Conservation (phyloP, 2,797 vertebrate species). For the Acanthiza pusilla region DNA sequence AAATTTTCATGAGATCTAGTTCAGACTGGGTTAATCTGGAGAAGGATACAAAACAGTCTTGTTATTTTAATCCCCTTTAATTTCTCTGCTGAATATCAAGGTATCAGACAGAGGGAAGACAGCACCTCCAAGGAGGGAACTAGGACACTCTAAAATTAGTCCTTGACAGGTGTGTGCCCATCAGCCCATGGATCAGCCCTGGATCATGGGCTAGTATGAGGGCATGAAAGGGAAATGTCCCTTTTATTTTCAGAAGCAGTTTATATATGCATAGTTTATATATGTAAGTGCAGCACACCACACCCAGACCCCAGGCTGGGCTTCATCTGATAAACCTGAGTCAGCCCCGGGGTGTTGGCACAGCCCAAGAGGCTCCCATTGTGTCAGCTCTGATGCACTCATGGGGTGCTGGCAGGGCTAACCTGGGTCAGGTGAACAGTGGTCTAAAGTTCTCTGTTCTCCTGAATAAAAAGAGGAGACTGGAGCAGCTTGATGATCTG, state of each 20-base stretch:
- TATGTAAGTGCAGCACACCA: not conserved
- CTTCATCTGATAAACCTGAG: not conserved
- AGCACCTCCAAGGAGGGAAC: not conserved
- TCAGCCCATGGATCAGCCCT: not conserved
- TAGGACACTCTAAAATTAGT: not conserved
- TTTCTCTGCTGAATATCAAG: not conserved
- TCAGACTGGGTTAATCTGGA: not conserved
- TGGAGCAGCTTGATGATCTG: not conserved
- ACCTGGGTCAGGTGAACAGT: not conserved
- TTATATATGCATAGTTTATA: not conserved
- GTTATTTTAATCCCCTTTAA: not conserved
- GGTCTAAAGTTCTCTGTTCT: not conserved
- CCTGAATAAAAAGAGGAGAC: not conserved
- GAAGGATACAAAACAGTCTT: not conserved
- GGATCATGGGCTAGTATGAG: rapidly evolving
- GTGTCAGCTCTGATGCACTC: not conserved
- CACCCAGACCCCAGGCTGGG: not conserved
- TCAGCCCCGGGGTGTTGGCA: not conserved
- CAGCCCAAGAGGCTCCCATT: not conserved
- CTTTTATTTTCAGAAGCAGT: not conserved
- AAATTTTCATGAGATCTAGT: not conserved
- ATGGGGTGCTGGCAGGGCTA: not conserved
- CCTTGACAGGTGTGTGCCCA: rapidly evolving
- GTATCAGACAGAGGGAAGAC: not conserved
- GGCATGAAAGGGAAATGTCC: not conserved